Evolutionary conservation across 2,797 vertebrate species (phyloP).

Genomic region (Pseudochromis fuscus): DNA sequence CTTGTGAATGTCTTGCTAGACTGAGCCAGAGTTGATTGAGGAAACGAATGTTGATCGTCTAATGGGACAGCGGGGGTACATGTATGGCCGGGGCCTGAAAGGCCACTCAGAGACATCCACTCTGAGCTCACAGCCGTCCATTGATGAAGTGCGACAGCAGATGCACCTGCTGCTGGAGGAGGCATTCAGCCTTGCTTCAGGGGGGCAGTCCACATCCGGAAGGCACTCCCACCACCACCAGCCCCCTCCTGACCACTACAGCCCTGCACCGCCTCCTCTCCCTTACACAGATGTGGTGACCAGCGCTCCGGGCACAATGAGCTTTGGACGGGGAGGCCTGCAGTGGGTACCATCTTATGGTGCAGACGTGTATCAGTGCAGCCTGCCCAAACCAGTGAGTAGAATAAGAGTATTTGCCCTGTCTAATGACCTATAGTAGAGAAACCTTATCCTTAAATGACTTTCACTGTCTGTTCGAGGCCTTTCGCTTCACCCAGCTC

Average conservation of each 20-base stretch:
- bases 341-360: conserved; percentile 97
- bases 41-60: conserved; percentile 96
- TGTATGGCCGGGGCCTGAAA: conserved; percentile 90
- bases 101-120: conserved; percentile 98
- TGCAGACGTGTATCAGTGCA: conserved; percentile 94
- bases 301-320: conserved; percentile 95
- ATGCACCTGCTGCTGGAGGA: conserved; percentile 99
- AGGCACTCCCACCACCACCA: conserved; percentile 87
- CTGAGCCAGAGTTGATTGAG: conserved; percentile 96
- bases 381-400: conserved; percentile 94
- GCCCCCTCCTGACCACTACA: conserved; percentile 84
- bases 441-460: conserved; percentile 33
- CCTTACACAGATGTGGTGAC: conserved; percentile 95
- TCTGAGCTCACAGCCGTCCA: conserved; percentile 99
- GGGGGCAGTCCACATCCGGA: conserved; percentile 90
- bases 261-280: conserved; percentile 88
- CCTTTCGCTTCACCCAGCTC: conserved; percentile 98
- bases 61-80: conserved; percentile 84
- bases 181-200: conserved; percentile 97
- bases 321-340: conserved; percentile 86
- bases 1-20: conserved; percentile 79
- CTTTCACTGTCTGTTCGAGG: conserved; percentile 82
- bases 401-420: conserved; percentile 3
- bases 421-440: neutral
- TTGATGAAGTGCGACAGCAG: conserved; percentile 98